Evolutionary conservation across 2,113 vertebrate genomes (phyloP), one percentile per base, ranked within the genome.

Genomic region (Sapajus apella): DNA sequence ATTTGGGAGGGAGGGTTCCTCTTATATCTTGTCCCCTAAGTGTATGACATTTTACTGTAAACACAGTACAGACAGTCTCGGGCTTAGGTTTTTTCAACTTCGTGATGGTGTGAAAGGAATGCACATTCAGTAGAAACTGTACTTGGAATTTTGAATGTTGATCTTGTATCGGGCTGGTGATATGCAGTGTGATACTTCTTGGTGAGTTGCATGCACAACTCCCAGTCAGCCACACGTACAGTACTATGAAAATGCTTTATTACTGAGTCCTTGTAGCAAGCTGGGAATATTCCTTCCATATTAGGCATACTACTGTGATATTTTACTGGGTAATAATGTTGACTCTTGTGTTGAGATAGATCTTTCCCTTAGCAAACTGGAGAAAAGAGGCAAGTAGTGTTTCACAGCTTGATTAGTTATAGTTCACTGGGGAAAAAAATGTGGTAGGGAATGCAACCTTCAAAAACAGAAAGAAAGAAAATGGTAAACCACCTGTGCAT

Each of bases 391-490:
- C 47, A 91, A 58, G 17, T 73, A 30, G 73, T 81, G 7, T 85
- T 88, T 77, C 64, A 88, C 16, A 88, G 35, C 35, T 88, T 86
- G 3, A 56, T 77, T 80, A 81, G 32, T 68, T 95, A 81, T 11
- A 61, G n/a, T 95, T 86, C 35, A 75, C 56, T 84, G 35, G 37
- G n/a, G 45, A 11, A 20, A 82, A 85, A 83, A 52, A 81, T 40
- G 7, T 81, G 2, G 16, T 64, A 5, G 45, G 94, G 80, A 66
- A 87, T 72, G 32, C 47, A 85, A 61, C n/a, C 76, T 95, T 90
- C 80, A 56, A 72, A 75, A 85, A 95, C 77, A 70, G 61, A 3
- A 87, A 87, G 10, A 16, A 94, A 95, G 32, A 85, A 87, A 89
- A 25, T 11, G 20, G 9, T 64, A 72, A 77, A 82, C 21, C 6